Base-by-base conservation (phyloP, 2,888 invertebrate genomes). In the Tinea trinotella region DNA sequence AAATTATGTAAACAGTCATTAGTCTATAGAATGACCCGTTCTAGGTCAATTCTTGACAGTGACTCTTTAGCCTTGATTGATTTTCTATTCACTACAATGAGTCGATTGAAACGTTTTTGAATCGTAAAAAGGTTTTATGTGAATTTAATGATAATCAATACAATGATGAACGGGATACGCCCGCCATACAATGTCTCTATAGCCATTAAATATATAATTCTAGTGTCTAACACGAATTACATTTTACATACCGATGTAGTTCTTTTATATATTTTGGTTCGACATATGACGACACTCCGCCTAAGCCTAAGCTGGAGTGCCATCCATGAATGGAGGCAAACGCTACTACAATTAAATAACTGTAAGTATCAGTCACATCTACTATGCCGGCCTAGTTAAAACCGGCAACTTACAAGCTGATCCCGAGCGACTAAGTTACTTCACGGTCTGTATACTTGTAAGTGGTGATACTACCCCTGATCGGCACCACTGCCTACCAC, bases 91-190 rank as follows among this genome's bases (percentile, higher is more conserved):
- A 55, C 57, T 59, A 74, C 74, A 74, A 76, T 72, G 59, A 62
- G 58, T 58, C 66, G 62, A 77, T 78, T 75, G 67, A 74, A 72
- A 70, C 63, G 61, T 57, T 62, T 59, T 59, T 61, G 64, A 65
- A 66, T 69, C 67, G 72, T 75, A 69, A 75, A 76, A 68, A 64
- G 70, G 63, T 74, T 82, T 76, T 74, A 82, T 74, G 70, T 72
- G 59, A 68, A 66, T 74, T 73, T 73, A 69, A 82, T 79, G 71
- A 67, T 70, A 71, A 76, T 74, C 70, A 59, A 55, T 12, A 61
- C 58, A 57, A 74, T 76, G 76, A 78, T 75, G 61, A 3, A 9
- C 19, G 19, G 35, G 36, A 18, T 5, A 34, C 52, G 36, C 35
- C 54, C 35, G 15, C 9, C 12, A 30, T 30, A 30, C 30, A 4